A percentile compares a stretch with the other conserved stretches of the same genome.
These are phyloP conservation scores for Rhodophaea formosa DNA, from an alignment of 2,888 invertebrate species.

Conservation along the genomic window DNA sequence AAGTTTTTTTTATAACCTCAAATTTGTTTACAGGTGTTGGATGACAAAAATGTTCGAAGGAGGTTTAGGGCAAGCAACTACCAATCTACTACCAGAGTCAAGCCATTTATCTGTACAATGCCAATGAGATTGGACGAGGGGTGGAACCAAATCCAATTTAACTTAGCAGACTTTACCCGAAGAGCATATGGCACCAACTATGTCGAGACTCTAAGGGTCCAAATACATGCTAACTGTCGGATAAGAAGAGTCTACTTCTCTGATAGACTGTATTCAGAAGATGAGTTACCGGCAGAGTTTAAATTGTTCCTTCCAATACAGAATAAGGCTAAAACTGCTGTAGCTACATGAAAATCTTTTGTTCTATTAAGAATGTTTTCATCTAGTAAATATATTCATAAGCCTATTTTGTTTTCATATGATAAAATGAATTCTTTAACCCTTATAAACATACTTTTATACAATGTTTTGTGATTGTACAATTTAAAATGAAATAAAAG, in stretches of 20 bases:
- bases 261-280: constrained; percentile 95
- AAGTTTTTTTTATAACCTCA: constrained; percentile 36
- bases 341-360: constrained; percentile 62
- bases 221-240: constrained; percentile 97
- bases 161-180: constrained; percentile 95
- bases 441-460: constrained; percentile 31
- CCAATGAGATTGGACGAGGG: constrained; percentile 96
- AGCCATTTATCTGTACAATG: constrained; percentile 99
- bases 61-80: constrained; percentile 96
- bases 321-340: constrained; percentile 83
- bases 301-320: constrained; percentile 97
- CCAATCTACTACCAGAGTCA: constrained; percentile 95
- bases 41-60: constrained; percentile 95
- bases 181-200: constrained; percentile 98
- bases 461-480: constrained; percentile 24
- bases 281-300: constrained; percentile 96
- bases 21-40: constrained; percentile 86
- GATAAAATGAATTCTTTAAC: constrained; percentile 44
- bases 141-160: constrained; percentile 98
- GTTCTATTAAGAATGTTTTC: constrained; percentile 29
- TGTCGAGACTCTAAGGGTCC: constrained; percentile 93
- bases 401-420: constrained; percentile 51
- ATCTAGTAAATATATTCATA: constrained; percentile 60
- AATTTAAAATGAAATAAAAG: constrained; percentile 31
- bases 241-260: constrained; percentile 94